Base-by-base conservation (phyloP, 2,888 invertebrate species). In the Xanthorhoe spadicearia region DNA sequence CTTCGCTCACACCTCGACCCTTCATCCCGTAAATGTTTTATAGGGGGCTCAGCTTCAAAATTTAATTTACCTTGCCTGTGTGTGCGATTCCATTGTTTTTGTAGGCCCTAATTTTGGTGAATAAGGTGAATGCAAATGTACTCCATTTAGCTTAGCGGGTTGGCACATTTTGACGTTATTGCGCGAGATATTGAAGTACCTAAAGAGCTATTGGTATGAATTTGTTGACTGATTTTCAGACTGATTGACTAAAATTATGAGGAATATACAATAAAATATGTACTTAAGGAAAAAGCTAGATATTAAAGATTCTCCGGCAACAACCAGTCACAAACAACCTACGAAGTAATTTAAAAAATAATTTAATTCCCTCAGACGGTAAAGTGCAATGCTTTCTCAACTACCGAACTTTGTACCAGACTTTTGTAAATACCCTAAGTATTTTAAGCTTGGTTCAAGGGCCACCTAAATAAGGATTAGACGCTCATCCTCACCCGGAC, bases 31-130 rank as follows among this genome's bases (percentile, higher is more conserved):
- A 79, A 85, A 86, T 86, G 84, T 86, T 86, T 86, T 83, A 86
- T 85, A 84, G 82, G 83, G 69, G 83, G 83, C 77, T 80, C 79
- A 74, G 79, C 84, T 85, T 86, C 84, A 85, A 85, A 86, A 86
- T 86, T 86, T 85, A 86, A 86, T 86, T 84, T 83, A 80, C 80
- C 77, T 69, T 69, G 75, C 71, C 63, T 67, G 73, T 83, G 79
- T 81, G 78, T 78, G 79, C 79, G 76, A 78, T 78, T 77, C 81
- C 83, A 79, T 82, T 85, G 85, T 83, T 83, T 84, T 83, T 80
- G 82, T 78, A 77, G 76, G 68, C 68, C 71, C 77, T 76, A 74
- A 77, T 80, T 76, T 78, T 51, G 72, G 71, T 50, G 43, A 65
- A 52, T 66, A 64, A 61, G 55, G 46, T 13, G 50, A 50, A 38